Percentiles rank a stretch among this genome's conserved stretches.
These are phyloP conservation scores for Harmothoe impar DNA, from an alignment of 2,888 invertebrate species.

Conservation along the genomic window DNA sequence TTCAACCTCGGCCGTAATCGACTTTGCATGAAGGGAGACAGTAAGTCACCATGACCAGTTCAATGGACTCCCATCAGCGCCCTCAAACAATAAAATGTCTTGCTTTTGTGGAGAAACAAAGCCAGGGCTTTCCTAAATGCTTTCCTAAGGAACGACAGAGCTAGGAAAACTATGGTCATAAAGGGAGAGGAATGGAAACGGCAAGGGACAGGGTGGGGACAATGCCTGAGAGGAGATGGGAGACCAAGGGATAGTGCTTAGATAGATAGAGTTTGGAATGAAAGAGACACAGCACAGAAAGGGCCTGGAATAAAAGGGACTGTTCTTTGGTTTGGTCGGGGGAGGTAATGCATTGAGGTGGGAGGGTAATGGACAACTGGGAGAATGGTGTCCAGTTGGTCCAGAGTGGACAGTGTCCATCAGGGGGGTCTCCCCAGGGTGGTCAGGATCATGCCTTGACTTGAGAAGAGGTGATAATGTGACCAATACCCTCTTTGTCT, in stretches of 20 bases:
- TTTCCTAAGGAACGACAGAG: not conserved
- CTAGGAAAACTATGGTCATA: not conserved
- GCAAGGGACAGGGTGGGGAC: not conserved
- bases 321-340: not conserved
- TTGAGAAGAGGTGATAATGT: not conserved
- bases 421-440: not conserved
- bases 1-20: not conserved
- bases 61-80: slow-evolving; percentile 1
- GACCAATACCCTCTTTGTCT: not conserved
- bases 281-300: too few species aligned
- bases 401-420: slow-evolving; percentile 15
- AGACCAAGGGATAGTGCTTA: not conserved
- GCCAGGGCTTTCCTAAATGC: not conserved
- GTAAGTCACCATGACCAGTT: slow-evolving; percentile 12
- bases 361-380: not conserved
- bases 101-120: not conserved
- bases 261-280: too few species aligned
- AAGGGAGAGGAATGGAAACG: not conserved
- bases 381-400: not conserved
- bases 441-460: not conserved
- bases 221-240: not conserved
- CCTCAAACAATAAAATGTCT: not conserved
- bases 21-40: slow-evolving; percentile 21
- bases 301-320: not conserved
- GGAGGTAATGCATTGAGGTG: not conserved